phyloP scores from a whole-genome alignment of 2,113 vertebrate species.

The Tragulus kanchil region DNA sequence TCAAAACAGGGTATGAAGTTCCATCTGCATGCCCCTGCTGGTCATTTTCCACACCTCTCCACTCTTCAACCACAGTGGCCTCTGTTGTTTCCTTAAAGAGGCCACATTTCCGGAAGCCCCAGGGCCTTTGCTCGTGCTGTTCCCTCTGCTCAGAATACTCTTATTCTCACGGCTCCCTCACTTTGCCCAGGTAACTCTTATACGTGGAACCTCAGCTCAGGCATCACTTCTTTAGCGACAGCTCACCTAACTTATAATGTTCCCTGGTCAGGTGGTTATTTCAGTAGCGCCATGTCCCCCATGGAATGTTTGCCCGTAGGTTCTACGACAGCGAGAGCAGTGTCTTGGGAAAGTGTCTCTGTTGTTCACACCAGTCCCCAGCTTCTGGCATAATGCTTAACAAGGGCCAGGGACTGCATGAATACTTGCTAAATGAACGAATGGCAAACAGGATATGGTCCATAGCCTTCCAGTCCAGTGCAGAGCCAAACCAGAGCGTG shows the following conservation, averaged over 20 bases:
- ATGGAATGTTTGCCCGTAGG: not conserved
- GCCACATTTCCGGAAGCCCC: not conserved
- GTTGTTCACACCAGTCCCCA: not conserved
- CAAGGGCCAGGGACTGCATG: not conserved
- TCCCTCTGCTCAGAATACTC: not conserved
- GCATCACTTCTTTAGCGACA: slow-evolving; percentile 13
- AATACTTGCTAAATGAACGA: not conserved
- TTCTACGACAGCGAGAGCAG: not conserved
- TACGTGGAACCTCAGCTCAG: not conserved
- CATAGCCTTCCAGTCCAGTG: not conserved
- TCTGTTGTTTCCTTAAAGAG: not conserved
- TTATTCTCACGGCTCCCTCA: not conserved
- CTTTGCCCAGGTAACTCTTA: not conserved
- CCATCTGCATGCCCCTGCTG: not conserved
- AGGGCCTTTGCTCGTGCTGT: not conserved
- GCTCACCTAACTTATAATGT: not conserved
- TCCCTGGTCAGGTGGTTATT: not conserved
- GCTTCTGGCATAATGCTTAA: not conserved
- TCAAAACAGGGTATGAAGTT: not conserved
- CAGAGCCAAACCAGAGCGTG: not conserved
- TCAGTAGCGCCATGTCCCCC: not conserved
- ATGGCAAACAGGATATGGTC: not conserved
- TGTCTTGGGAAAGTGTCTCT: not conserved
- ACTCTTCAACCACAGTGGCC: not conserved
- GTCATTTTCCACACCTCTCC: not conserved